phyloP scores from a whole-genome alignment of 2,797 vertebrate genomes.

The Ambastaia sidthimunki region DNA sequence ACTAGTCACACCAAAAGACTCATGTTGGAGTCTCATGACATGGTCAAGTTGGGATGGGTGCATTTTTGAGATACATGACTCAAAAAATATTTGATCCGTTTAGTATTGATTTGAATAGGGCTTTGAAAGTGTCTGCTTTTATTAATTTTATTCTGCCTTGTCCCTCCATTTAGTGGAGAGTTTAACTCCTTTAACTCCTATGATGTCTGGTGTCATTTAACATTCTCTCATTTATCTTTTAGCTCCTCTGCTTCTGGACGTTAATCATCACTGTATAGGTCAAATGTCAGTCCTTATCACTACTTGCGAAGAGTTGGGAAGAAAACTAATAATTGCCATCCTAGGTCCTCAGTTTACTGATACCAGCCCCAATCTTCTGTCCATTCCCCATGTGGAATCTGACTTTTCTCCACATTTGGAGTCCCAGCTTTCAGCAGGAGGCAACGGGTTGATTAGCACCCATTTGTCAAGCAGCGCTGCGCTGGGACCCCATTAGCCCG shows the following conservation, averaged over 20 bases:
- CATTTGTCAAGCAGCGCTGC: conserved; percentile 86
- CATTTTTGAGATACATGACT: conserved; percentile 1
- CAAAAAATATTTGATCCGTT: background rate
- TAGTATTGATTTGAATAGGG: background rate
- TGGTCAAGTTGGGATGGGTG: conserved; percentile 9
- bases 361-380: conserved; percentile 42
- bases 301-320: conserved; percentile 72
- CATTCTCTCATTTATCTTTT: conserved; percentile 7
- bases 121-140: background rate
- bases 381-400: conserved; percentile 67
- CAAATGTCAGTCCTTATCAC: conserved; percentile 77
- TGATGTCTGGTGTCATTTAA: conserved; percentile 25
- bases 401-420: conserved; percentile 67
- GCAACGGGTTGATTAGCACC: conserved; percentile 80
- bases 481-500: conserved; percentile 80
- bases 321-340: conserved; percentile 78
- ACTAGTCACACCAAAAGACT: conserved; percentile 22
- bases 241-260: conserved; percentile 58
- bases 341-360: conserved; percentile 67
- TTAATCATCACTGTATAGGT: conserved; percentile 78
- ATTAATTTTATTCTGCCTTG: background rate
- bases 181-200: background rate
- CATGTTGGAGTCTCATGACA: conserved; percentile 19
- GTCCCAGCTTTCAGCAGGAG: conserved; percentile 83
- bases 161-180: background rate